These are phyloP conservation scores for Drosophila fuyamai DNA, from an alignment of 1,140 invertebrate genomes.

Conservation along the genomic window DNA sequence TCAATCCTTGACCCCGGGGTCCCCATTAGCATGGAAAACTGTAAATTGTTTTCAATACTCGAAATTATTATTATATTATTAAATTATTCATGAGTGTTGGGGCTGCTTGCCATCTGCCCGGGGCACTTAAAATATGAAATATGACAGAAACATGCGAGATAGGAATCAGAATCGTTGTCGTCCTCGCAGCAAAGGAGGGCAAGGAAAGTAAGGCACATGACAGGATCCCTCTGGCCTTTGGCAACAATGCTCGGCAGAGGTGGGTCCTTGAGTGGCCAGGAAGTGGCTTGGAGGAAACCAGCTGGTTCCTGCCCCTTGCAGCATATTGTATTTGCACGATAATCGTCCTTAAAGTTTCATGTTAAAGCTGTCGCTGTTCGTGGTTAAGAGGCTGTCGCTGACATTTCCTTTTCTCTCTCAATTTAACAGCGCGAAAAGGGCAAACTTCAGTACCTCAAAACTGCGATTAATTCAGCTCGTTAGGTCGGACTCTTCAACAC, in stretches of 20 bases:
- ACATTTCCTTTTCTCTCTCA: conserved; percentile 5
- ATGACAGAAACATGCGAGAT: conserved; percentile 60
- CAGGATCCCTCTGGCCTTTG: conserved; percentile 29
- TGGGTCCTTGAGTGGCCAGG: conserved; percentile 28
- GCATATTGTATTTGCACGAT: conserved; percentile 25
- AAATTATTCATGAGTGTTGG: conserved; percentile 56
- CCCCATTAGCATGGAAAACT: conserved; percentile 45
- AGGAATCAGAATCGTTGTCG: conserved; percentile 49
- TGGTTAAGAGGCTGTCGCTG: conserved; percentile 24
- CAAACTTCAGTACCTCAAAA: conserved; percentile 7
- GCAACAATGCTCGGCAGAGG: conserved; percentile 1
- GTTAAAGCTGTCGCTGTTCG: conserved; percentile 30
- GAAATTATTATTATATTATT: conserved; percentile 63
- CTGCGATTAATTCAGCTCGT: conserved; percentile 2
- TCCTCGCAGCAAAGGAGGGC: conserved; percentile 15
- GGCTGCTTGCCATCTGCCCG: conserved; percentile 37
- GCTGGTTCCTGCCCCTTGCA: conserved; percentile 14
- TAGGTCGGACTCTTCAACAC: background rate
- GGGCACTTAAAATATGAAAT: conserved; percentile 60
- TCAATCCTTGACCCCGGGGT: conserved; percentile 27
- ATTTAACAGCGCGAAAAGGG: conserved; percentile 6
- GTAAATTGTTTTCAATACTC: conserved; percentile 66
- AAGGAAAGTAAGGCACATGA: conserved; percentile 29
- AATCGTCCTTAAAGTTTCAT: conserved; percentile 43
- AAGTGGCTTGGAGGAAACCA: conserved; percentile 19